A percentile compares a stretch with the other conserved stretches of the same genome.
These are phyloP conservation scores for Takifugu rubripes DNA, from an alignment of 2,797 vertebrate species.

Conservation along the genomic window DNA sequence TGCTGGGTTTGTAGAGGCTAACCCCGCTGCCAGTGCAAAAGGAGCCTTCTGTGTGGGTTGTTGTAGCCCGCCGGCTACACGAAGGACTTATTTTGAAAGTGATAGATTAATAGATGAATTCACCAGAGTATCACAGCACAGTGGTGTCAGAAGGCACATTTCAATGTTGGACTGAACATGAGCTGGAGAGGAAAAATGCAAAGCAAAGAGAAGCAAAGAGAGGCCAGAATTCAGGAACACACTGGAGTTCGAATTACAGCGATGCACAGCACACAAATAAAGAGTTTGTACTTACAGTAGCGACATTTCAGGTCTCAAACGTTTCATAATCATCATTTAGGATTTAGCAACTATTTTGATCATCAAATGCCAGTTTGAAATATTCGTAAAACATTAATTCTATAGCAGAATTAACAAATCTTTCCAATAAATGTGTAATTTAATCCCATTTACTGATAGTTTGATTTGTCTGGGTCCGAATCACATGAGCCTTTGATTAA, in stretches of 20 bases:
- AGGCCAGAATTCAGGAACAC: conserved; percentile 14
- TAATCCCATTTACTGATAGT: too few species aligned
- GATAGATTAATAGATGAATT: conserved; percentile 63
- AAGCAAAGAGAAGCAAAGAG: conserved; percentile 9
- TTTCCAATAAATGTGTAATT: too few species aligned
- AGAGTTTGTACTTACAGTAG: too few species aligned
- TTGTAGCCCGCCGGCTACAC: conserved; percentile 37
- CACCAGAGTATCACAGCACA: conserved; percentile 29
- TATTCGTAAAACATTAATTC: too few species aligned
- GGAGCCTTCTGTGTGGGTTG: conserved; percentile 24
- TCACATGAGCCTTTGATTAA: too few species aligned
- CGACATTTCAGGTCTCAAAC: too few species aligned
- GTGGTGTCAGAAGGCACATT: conserved; percentile 36
- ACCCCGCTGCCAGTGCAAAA: conserved; percentile 29
- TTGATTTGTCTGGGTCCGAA: too few species aligned
- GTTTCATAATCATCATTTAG: too few species aligned
- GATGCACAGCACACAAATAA: background rate
- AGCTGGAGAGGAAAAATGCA: conserved; percentile 16
- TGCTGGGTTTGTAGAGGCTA: conserved; percentile 42
- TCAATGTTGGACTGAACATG: conserved; percentile 49
- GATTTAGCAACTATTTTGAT: too few species aligned
- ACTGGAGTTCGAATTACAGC: background rate
- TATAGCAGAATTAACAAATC: too few species aligned
- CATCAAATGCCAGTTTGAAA: too few species aligned
- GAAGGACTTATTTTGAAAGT: conserved; percentile 59